Base-by-base conservation (phyloP, 1,140 invertebrate genomes). In the Cotesia chilonis region DNA sequence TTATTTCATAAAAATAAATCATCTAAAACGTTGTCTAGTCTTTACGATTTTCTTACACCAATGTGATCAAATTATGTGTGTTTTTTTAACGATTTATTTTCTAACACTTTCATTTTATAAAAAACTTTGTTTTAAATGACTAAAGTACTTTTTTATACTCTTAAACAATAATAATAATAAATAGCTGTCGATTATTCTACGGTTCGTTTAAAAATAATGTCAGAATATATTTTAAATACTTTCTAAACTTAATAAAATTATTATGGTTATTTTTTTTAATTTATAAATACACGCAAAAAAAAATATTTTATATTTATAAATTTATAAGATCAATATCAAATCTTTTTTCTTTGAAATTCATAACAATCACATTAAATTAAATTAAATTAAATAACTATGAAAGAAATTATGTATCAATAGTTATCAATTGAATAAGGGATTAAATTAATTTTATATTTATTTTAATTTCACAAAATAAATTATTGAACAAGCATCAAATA, bases 1-100 rank as follows among this genome's bases (percentile, higher is more conserved):
- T 82, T 77, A 69, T 73, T 76, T 80, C 80, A 79, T 81, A 78
- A 81, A 81, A 75, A 70, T 72, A 71, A 78, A 75, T 75, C 71
- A 76, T 76, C 76, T 75, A 64, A 37, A 72, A 76, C 73, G 20
- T 52, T 4, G n/a, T n/a, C 9, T 1, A n/a, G 20, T 37, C 12
- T 70, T 70, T 51, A 14, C 36, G 9, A 41, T 59, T 37, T 5
- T 10, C 37, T 28, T 28, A 28, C 28, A 28, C 28, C 28, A 28
- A 28, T 28, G 28, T 28, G 28, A 28, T 28, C 28, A 28, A 2
- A 28, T 28, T 28, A 28, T 28, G 1, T 2, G 28, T 28, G 17
- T 9, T 51, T 67, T 52, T 67, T 67, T 6, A 36, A 63, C 9
- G 6, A 28, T 35, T 63, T 35, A 3, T 10, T 0, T 12, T 5